Conservation (phyloP, 1,140 invertebrate species). For the Zaprionus davidi region DNA sequence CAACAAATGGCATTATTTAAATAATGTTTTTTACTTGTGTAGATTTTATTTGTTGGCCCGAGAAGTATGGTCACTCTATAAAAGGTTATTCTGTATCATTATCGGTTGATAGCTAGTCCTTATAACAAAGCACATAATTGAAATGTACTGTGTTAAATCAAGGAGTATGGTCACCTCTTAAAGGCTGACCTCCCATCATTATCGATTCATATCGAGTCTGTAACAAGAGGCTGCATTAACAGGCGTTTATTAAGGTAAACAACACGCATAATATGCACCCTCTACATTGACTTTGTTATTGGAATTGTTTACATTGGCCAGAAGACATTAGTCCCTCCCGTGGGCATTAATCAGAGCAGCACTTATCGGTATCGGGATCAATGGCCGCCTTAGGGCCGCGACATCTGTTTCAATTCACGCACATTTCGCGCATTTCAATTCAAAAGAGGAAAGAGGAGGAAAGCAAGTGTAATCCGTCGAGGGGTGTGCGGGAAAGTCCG, state of each 20-base stretch:
- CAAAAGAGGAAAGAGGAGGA: slow-evolving; percentile 18
- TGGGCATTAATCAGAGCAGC: slow-evolving; percentile 63
- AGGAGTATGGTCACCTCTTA: not conserved
- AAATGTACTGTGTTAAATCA: not conserved
- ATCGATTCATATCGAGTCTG: not conserved
- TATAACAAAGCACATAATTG: slow-evolving; percentile 38
- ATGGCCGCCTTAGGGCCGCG: slow-evolving; percentile 52
- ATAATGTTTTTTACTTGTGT: too few relatives aligned
- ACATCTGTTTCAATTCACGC: slow-evolving; percentile 73
- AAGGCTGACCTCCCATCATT: not conserved
- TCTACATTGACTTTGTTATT: slow-evolving; percentile 5
- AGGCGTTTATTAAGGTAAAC: slow-evolving; percentile 58
- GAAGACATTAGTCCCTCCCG: slow-evolving; percentile 41
- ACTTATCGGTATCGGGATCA: slow-evolving; percentile 58
- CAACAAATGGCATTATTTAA: too few relatives aligned
- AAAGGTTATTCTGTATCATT: too few relatives aligned
- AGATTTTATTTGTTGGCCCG: too few relatives aligned
- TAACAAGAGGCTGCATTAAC: slow-evolving; percentile 31
- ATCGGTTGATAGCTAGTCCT: too few relatives aligned
- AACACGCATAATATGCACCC: slow-evolving; percentile 12
- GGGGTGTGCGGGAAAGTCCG: slow-evolving; percentile 24
- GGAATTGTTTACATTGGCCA: slow-evolving; percentile 50
- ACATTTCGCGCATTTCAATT: slow-evolving; percentile 49
- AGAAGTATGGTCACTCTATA: too few relatives aligned
- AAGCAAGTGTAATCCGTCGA: not conserved